Evolutionary conservation across 1,140 invertebrate species (phyloP), one percentile per base, ranked within the genome.

Genomic region (Heliconius hewitsoni): DNA sequence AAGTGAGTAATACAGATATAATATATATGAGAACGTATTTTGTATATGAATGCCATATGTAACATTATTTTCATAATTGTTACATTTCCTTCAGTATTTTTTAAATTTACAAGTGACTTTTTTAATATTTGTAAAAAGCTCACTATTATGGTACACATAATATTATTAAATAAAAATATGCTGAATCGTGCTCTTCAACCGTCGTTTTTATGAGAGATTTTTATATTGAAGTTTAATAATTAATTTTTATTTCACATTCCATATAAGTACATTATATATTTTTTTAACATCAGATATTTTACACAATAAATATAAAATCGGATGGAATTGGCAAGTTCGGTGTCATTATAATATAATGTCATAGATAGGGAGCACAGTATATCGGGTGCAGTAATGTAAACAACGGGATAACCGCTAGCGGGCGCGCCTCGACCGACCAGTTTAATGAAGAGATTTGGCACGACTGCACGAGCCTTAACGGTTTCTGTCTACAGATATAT

Each of bases 381-480:
- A 82, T 85, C 73, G 81, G 81, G 83, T 81, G 79, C 57, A 82
- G 81, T 86, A 89, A 89, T 88, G 86, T 89, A 91, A 91, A 89
- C 89, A 91, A 87, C 83, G 84, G 85, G 84, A 90, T 85, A 87
- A 89, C 90, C 87, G 89, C 87, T 88, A 86, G 85, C 82, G 76
- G 85, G 80, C 82, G 82, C 85, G 78, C 84, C 82, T 80, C 80
- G 78, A 71, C 83, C 79, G 84, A 90, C 88, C 86, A 90, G 88
- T 91, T 89, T 92, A 93, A 93, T 92, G 91, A 92, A 93, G 90
- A 91, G 91, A 93, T 93, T 92, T 92, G 91, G 92, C 91, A 93
- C 91, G 89, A 92, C 86, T 86, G 87, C 89, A 85, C 89, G 86
- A 86, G 88, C 86, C 88, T 89, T 90, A 92, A 93, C 90, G 89